Evolutionary conservation across 2,113 vertebrate species (phyloP).

Genomic region (Clarias macrocephalus): DNA sequence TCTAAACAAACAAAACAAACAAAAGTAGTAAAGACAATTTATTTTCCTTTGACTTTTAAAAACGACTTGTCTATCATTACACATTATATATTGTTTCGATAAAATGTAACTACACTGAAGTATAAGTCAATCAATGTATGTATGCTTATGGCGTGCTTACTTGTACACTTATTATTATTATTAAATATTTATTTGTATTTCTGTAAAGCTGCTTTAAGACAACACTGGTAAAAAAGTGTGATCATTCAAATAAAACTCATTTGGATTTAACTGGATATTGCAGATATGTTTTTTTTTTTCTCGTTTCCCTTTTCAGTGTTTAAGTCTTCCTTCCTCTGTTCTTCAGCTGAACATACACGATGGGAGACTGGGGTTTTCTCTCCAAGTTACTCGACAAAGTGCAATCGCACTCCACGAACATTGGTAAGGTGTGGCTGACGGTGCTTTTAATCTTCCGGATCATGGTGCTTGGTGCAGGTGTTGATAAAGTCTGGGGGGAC

Average conservation of each 20-base stretch:
- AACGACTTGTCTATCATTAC: neutral
- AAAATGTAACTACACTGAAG: neutral
- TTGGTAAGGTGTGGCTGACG: conserved; percentile 74
- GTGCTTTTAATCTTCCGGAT: conserved; percentile 73
- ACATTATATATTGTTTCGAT: neutral
- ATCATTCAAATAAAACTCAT: neutral
- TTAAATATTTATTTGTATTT: neutral
- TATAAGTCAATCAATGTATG: neutral
- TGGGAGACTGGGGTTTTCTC: conserved; percentile 74
- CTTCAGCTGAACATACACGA: conserved; percentile 10
- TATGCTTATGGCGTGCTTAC: neutral
- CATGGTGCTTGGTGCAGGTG: conserved; percentile 67
- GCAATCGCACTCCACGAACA: conserved; percentile 70
- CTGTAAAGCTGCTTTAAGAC: neutral
- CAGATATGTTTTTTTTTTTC: neutral
- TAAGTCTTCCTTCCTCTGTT: neutral
- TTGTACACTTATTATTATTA: neutral
- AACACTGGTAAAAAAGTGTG: neutral
- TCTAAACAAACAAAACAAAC: neutral
- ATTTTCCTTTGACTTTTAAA: neutral
- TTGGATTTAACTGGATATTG: neutral
- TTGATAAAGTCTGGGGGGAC: conserved; percentile 73
- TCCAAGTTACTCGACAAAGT: conserved; percentile 70
- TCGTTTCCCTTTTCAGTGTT: neutral
- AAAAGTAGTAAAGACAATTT: neutral